Base-by-base conservation (phyloP, 2,113 vertebrate species). In the Grantiella picta region DNA sequence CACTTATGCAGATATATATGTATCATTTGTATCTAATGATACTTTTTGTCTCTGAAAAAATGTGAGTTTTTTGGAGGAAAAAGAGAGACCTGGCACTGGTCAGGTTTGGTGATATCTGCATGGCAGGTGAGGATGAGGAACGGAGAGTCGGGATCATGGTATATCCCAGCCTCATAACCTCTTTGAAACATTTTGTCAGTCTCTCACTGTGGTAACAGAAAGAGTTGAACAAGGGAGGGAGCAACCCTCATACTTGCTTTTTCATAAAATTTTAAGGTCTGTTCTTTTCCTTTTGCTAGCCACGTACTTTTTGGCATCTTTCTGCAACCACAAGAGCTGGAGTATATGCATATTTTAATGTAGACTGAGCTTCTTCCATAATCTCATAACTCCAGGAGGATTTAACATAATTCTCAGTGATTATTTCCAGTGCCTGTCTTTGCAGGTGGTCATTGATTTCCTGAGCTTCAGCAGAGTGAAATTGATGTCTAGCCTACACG, bases 371-470 rank as follows among this genome's bases (percentile, higher is more conserved):
- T 90, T 86, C 63, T 90, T 25, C 77, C 64, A 81, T 96, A 95
- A 96, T 96, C 94, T 95, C 86, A 49, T 94, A 94, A 97, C 89
- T 94, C 95, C 83, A 94, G 89, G 11, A 90, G 72, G 96, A 94
- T 95, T 96, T 96, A 89, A 90, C 35, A 69, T 97, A 94, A 96
- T 96, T 94, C 95, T 91, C 69, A 94, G 94, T 96, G 96, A 95
- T 97, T 96, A 96, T 96, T 94, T 95, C 72, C 92, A 94, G 35
- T 92, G 89, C 76, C 86, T 95, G 89, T 95, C 95, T 96, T 96
- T 90, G 89, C 86, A 94, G 89, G 95, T 93, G 94, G 95, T 91
- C 96, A 96, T 97, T 95, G 95, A 97, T 97, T 97, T 97, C 69
- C 72, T 63, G 72, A 94, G 95, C 68, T 97, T 93, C 94, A 95